phyloP scores from a whole-genome alignment of 2,888 invertebrate species.

The Drosophila glabriapex region DNA sequence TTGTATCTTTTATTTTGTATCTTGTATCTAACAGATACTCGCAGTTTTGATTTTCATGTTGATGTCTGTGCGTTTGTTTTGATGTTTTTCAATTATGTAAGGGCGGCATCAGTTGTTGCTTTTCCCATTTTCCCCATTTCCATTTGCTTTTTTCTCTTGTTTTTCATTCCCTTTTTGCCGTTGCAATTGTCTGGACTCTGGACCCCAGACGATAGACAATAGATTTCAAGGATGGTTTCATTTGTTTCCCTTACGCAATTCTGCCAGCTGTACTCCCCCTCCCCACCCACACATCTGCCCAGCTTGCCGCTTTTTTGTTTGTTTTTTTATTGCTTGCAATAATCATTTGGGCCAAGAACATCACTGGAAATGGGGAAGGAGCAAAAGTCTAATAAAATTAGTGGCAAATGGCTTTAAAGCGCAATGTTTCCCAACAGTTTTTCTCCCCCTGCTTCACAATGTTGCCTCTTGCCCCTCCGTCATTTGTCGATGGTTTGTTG shows the following conservation, averaged over 20 bases:
- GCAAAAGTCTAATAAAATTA: slow-evolving; percentile 69
- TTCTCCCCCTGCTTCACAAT: slow-evolving; percentile 10
- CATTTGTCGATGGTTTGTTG: slow-evolving; percentile 58
- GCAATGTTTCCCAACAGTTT: slow-evolving; percentile 48
- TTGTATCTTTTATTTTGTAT: slow-evolving; percentile 7
- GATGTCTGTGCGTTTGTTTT: slow-evolving; percentile 62
- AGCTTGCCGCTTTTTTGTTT: slow-evolving; percentile 14
- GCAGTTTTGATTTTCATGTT: slow-evolving; percentile 68
- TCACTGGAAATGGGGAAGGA: slow-evolving; percentile 34
- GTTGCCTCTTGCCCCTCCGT: slow-evolving; percentile 10
- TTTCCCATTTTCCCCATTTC: slow-evolving; percentile 9
- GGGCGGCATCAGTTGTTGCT: slow-evolving; percentile 56
- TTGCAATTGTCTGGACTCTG: slow-evolving; percentile 67
- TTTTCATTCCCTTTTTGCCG: slow-evolving; percentile 17
- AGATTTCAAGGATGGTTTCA: slow-evolving; percentile 80
- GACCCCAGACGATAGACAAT: slow-evolving; percentile 61
- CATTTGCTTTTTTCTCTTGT: slow-evolving; percentile 14
- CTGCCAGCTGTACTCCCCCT: slow-evolving; percentile 46
- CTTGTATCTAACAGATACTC: slow-evolving; percentile 60
- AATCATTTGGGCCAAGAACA: slow-evolving; percentile 67
- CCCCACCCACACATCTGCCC: slow-evolving; percentile 24
- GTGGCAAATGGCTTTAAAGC: slow-evolving; percentile 73
- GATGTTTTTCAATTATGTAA: slow-evolving; percentile 77
- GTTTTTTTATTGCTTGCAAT: slow-evolving; percentile 64
- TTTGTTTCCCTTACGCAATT: slow-evolving; percentile 49